Base-by-base conservation (phyloP, 2,113 vertebrate species). In the Ctenodactylus gundi region DNA sequence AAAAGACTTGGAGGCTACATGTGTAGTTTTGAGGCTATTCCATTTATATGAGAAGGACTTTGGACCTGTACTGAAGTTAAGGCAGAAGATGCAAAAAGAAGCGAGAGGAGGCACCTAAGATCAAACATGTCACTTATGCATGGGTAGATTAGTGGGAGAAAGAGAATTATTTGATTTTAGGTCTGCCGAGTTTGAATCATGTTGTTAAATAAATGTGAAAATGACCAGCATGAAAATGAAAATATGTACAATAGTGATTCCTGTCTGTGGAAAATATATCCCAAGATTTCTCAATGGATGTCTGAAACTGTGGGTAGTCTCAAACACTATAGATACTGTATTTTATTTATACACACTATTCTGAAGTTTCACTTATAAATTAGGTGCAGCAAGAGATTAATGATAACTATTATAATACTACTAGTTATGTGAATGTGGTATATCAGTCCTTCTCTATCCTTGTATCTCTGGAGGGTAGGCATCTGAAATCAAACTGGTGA, bases 151-250 rank as follows among this genome's bases (percentile, higher is more conserved):
- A 94, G 29, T 73, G n/a, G 39, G 29, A 58, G 62, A 89, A 88
- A 55, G 78, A 67, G 34, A 91, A n/a, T 67, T 46, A 20, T 89
- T 85, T 88, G 31, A 80, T 75, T 91, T 90, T 88, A 76, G 36
- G 9, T 83, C 64, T 23, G 44, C 55, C 82, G 13, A 41, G 68
- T 93, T 62, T 83, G 34, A 82, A 31, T 49, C 41, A 1, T 94
- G 34, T 92, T 93, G 53, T 78, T 90, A 85, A 0, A 55, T 67
- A 21, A 77, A 18, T 77, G 39, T 87, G 81, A 67, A 93, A 73
- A 70, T 78, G 58, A 87, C 31, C 17, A 58, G 10, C 11, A 78
- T 29, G 73, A 70, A 78, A 39, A 39, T 90, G 62, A 90, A 90
- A 83, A 64, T 78, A 39, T 75, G 20, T 73, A 68, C 3, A 53